Conservation (phyloP, 2,888 invertebrate genomes). For the Agrochola lota region DNA sequence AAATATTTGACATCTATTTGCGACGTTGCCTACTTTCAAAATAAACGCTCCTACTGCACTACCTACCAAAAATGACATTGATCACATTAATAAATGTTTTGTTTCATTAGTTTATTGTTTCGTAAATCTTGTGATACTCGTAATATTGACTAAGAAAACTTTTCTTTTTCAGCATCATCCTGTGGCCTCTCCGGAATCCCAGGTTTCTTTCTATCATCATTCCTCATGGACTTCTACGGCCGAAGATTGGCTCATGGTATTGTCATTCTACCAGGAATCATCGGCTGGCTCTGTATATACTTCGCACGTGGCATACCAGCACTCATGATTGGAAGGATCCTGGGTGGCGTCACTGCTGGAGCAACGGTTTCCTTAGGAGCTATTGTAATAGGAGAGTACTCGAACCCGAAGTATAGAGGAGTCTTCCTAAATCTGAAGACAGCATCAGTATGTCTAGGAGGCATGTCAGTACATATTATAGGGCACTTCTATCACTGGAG, state of each 20-base stretch:
- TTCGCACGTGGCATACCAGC: slow-evolving; percentile 67
- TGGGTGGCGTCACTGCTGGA: slow-evolving; percentile 74
- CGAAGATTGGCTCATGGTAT: slow-evolving; percentile 71
- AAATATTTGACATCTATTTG: no score
- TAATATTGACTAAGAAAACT: slow-evolving; percentile 2
- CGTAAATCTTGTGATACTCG: background rate
- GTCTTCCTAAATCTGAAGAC: slow-evolving; percentile 80
- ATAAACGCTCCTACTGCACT: background rate
- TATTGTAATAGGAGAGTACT: slow-evolving; percentile 80
- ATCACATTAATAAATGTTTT: background rate
- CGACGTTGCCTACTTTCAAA: no score
- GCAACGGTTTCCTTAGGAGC: slow-evolving; percentile 74
- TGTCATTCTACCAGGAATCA: slow-evolving; percentile 73
- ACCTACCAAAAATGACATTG: background rate
- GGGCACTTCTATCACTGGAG: slow-evolving; percentile 74
- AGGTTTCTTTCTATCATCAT: slow-evolving; percentile 73
- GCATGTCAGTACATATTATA: slow-evolving; percentile 72
- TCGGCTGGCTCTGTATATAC: slow-evolving; percentile 76
- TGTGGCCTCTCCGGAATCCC: slow-evolving; percentile 71
- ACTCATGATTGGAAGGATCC: slow-evolving; percentile 73
- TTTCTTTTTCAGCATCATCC: slow-evolving; percentile 73
- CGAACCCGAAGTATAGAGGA: slow-evolving; percentile 77
- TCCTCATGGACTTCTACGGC: slow-evolving; percentile 76
- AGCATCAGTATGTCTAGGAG: slow-evolving; percentile 75
- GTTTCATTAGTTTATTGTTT: background rate